A percentile compares a stretch with the other conserved stretches of the same genome.
Conservation (phyloP, 2,888 invertebrate genomes). For the Fragum whitleyi region DNA sequence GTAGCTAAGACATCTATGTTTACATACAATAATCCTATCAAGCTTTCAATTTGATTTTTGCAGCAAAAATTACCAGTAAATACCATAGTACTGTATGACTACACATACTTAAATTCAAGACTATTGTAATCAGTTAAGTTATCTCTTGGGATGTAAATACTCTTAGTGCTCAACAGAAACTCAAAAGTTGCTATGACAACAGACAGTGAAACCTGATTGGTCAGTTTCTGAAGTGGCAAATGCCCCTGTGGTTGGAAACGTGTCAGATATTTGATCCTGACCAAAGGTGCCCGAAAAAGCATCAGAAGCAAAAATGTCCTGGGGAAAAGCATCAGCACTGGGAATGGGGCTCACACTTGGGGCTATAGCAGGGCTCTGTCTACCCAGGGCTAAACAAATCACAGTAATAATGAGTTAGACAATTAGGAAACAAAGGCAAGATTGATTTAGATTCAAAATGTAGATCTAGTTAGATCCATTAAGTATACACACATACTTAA, state of each 20-base stretch:
- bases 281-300: slow-evolving; percentile 38
- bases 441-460: too few relatives aligned
- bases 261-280: slow-evolving; percentile 40
- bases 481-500: too few relatives aligned
- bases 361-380: slow-evolving; percentile 57
- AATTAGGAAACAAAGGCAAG: too few relatives aligned
- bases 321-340: slow-evolving; percentile 59
- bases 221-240: slow-evolving; percentile 58
- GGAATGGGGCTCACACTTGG: slow-evolving; percentile 63
- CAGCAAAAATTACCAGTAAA: too few relatives aligned
- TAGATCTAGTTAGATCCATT: too few relatives aligned
- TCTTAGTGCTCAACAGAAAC: not conserved
- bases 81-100: too few relatives aligned
- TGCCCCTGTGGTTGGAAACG: slow-evolving; percentile 55
- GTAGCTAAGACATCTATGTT: too few relatives aligned
- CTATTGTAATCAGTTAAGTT: too few relatives aligned
- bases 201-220: slow-evolving; percentile 49
- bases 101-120: too few relatives aligned
- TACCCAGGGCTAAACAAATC: slow-evolving; percentile 51
- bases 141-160: not conserved
- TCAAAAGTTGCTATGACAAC: slow-evolving; percentile 2
- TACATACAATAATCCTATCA: too few relatives aligned
- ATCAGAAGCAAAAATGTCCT: slow-evolving; percentile 39
- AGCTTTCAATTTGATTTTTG: too few relatives aligned
- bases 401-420: not conserved